Percentiles rank a stretch among this genome's conserved stretches.
Evolutionary conservation across 2,113 vertebrate species (phyloP).

Genomic region (Rhinogobius similis): DNA sequence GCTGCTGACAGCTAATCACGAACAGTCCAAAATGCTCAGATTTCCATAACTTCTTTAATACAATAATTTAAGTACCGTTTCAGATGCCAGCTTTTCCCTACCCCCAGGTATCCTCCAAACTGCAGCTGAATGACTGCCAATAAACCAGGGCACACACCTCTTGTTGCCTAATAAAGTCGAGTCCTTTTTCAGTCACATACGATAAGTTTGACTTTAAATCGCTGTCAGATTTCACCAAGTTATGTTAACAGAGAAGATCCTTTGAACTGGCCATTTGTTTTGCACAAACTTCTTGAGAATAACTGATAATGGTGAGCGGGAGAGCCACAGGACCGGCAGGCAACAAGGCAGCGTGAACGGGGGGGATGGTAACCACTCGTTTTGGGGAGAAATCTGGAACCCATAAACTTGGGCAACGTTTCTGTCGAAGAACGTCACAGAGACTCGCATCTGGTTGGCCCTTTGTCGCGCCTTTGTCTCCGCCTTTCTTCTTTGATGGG

Average conservation of each 20-base stretch:
- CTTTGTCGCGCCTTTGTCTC: conserved; percentile 64
- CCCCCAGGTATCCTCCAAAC: conserved; percentile 40
- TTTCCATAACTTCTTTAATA: too few species aligned
- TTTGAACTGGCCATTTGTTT: not conserved
- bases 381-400: conserved; percentile 86
- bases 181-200: not conserved
- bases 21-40: too few species aligned
- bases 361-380: conserved; percentile 55
- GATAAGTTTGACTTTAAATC: not conserved
- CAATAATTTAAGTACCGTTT: too few species aligned
- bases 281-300: conserved; percentile 29
- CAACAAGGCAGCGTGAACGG: conserved; percentile 28
- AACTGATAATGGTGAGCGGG: conserved; percentile 31
- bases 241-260: not conserved
- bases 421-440: conserved; percentile 76
- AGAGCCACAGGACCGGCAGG: conserved; percentile 18
- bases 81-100: conserved; percentile 45
- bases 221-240: not conserved
- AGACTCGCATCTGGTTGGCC: conserved; percentile 78
- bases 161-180: not conserved
- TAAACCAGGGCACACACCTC: conserved; percentile 35
- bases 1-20: too few species aligned
- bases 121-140: conserved; percentile 37
- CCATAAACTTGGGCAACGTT: conserved; percentile 85
- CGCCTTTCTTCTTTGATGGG: conserved; percentile 59